Base-by-base conservation (phyloP, 1,140 invertebrate genomes). In the Drosophila equinoxialis region DNA sequence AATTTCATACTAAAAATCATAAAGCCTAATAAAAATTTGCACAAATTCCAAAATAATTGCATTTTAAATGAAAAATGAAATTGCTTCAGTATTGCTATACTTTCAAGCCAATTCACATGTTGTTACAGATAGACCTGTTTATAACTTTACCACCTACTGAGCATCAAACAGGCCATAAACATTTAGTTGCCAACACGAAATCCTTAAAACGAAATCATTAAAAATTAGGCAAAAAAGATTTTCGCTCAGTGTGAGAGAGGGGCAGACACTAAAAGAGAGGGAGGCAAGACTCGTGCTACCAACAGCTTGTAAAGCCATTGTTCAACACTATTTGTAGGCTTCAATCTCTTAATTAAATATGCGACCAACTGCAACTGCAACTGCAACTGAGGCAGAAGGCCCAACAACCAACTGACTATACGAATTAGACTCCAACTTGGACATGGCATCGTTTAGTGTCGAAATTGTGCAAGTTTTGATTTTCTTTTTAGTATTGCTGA, bases 331-430 rank as follows among this genome's bases (percentile, higher is more conserved):
- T 89, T 87, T 82, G 67, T 58, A 67, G 68, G 63, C 66, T 71
- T 86, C 84, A 91, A 91, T 91, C 89, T 85, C 90, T 91, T 91
- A 91, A 91, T 91, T 91, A 91, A 91, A 91, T 91, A 91, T 89
- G 77, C 82, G 75, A 79, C 23, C 23, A 26, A 26, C 23, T 26
- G 23, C 23, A 26, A 26, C 23, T 26, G 23, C 23, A 26, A 26
- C 23, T 26, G 3, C 23, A 26, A 4, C 23, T 26, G 71, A 74
- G 74, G 86, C 83, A 81, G 82, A 11, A 13, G 11, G 11, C 37
- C 3, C 45, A 17, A 68, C 61, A 74, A n/a, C 37, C 11, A 11
- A 39, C 37, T n/a, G 37, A 39, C 11, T 39, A 13, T 39, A 13
- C 10, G 37, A 39, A 5, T 39, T 4, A 2, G 37, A 39, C 11